phyloP scores from a whole-genome alignment of 1,140 invertebrate genomes.

The Mactra quadrangularis region DNA sequence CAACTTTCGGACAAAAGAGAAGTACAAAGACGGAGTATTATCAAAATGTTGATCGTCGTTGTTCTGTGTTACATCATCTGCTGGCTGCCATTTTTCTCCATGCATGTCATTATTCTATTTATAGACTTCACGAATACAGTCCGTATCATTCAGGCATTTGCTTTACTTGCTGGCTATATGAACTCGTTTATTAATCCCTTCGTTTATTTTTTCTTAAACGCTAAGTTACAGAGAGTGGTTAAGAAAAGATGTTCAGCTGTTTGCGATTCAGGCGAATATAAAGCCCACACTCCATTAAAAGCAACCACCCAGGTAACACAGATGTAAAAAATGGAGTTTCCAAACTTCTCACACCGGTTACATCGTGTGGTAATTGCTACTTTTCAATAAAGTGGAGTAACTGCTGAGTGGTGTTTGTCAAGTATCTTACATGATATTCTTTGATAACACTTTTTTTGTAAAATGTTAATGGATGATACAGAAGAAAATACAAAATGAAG shows the following conservation, averaged over 20 bases:
- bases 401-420: too few species aligned
- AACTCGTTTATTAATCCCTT: constrained; percentile 49
- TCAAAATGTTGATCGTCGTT: constrained; percentile 83
- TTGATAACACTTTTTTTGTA: too few species aligned
- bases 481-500: too few species aligned
- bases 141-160: constrained; percentile 27
- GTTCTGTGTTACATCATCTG: constrained; percentile 83
- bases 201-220: constrained; percentile 47
- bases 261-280: background rate
- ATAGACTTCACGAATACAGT: constrained; percentile 16
- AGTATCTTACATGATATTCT: too few species aligned
- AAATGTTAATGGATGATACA: too few species aligned
- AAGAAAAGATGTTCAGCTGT: background rate
- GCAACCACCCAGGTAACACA: too few species aligned
- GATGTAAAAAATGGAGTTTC: too few species aligned
- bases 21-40: constrained; percentile 75
- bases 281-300: too few species aligned
- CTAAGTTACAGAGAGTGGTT: constrained; percentile 24
- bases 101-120: constrained; percentile 38
- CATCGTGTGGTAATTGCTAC: too few species aligned
- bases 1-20: constrained; percentile 22
- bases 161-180: constrained; percentile 30
- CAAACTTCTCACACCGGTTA: too few species aligned
- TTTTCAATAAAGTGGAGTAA: too few species aligned
- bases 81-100: constrained; percentile 82